phyloP scores from a whole-genome alignment of 2,797 vertebrate genomes.

The Argya squamiceps region DNA sequence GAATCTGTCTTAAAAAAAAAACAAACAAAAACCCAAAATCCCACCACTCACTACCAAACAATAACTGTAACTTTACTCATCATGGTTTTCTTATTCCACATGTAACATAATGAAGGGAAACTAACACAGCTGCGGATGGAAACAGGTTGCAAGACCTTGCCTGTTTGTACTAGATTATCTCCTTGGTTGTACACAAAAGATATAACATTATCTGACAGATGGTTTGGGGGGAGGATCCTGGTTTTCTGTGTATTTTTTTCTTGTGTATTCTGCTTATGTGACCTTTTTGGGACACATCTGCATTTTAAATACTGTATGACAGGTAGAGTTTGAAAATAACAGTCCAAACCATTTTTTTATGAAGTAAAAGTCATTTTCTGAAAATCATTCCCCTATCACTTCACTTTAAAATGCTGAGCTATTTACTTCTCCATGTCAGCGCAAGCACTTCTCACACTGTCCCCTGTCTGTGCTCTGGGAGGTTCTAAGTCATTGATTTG shows the following conservation, averaged over 20 bases:
- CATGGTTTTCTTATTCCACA: background rate
- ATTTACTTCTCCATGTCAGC: background rate
- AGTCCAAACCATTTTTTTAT: background rate
- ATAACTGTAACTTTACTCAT: background rate
- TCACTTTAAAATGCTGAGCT: background rate
- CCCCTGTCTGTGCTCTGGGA: background rate
- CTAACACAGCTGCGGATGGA: background rate
- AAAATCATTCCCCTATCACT: background rate
- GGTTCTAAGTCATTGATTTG: background rate
- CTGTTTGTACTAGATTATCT: background rate
- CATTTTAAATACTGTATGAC: background rate
- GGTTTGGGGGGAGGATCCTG: accelerated
- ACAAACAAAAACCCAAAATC: background rate
- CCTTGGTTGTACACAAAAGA: background rate
- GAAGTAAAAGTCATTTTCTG: background rate
- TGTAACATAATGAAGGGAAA: background rate
- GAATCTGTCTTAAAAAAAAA: background rate
- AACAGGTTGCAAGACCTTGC: background rate
- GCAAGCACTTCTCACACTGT: background rate
- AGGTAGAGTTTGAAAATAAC: background rate
- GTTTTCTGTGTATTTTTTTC: accelerated
- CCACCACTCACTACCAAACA: accelerated
- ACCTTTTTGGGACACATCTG: background rate
- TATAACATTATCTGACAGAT: background rate
- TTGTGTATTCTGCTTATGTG: background rate